Evolutionary conservation across 2,888 invertebrate genomes (phyloP).

Genomic region (Lasioglossum pauxillum): DNA sequence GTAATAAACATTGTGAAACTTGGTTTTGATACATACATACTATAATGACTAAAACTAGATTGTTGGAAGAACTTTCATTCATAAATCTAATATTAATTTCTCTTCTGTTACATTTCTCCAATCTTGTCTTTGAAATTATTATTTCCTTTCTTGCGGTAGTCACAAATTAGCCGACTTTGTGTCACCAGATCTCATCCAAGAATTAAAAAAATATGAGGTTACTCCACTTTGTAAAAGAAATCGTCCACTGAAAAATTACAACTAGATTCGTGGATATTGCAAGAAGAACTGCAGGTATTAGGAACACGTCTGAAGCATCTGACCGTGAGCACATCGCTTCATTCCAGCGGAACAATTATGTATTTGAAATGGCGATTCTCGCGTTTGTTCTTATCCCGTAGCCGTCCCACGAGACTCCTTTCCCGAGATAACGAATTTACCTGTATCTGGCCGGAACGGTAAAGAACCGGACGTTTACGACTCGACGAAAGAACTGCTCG

Average conservation of each 20-base stretch:
- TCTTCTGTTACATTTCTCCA: background rate
- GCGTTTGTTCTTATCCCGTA: background rate
- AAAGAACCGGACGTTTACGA: constrained; percentile 7
- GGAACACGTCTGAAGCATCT: background rate
- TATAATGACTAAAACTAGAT: too few species aligned
- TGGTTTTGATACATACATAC: too few species aligned
- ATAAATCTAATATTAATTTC: background rate
- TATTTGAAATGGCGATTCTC: background rate
- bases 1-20: too few species aligned
- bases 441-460: background rate
- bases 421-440: background rate
- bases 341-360: background rate
- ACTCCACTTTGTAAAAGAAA: too few species aligned
- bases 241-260: background rate
- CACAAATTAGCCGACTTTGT: too few species aligned
- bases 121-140: background rate
- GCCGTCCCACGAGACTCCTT: background rate
- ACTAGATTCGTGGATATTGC: background rate
- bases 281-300: background rate
- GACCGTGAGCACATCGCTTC: background rate
- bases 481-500: constrained; percentile 2
- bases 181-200: too few species aligned
- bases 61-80: background rate
- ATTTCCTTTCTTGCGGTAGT: too few species aligned
- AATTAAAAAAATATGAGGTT: too few species aligned